Evolutionary conservation across 1,140 invertebrate species (phyloP).

Genomic region (Nixonia krombeini): DNA sequence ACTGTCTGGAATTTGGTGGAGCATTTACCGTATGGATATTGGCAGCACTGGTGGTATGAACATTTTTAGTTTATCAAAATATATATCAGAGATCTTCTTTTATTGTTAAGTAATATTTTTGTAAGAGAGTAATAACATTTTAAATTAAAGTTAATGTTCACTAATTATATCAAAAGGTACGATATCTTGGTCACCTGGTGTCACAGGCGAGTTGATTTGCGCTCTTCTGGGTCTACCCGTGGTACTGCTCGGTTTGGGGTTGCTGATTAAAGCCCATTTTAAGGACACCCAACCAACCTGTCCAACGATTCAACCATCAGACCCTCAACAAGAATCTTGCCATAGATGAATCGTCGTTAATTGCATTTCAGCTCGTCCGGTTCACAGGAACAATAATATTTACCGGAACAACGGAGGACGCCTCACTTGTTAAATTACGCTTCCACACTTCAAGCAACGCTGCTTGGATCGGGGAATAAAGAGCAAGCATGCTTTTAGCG

Average conservation of each 20-base stretch:
- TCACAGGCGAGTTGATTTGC: slow-evolving; percentile 75
- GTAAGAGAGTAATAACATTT: too few species aligned
- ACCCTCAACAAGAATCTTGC: slow-evolving; percentile 56
- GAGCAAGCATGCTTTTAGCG: neutral
- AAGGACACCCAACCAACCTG: slow-evolving; percentile 60
- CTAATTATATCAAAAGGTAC: slow-evolving; percentile 57
- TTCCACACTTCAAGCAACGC: neutral
- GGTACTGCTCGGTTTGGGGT: slow-evolving; percentile 71
- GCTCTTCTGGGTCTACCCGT: slow-evolving; percentile 74
- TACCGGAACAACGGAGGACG: neutral
- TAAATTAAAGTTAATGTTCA: too few species aligned
- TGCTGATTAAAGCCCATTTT: slow-evolving; percentile 73
- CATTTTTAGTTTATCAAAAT: too few species aligned
- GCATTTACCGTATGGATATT: slow-evolving; percentile 72
- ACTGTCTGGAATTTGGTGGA: slow-evolving; percentile 75
- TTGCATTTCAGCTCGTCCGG: slow-evolving; percentile 2
- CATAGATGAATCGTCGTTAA: slow-evolving; percentile 59
- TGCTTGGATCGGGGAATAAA: neutral
- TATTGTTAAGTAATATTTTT: too few species aligned
- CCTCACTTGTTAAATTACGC: slow-evolving; percentile 9
- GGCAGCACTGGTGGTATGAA: slow-evolving; percentile 53
- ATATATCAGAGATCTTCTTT: too few species aligned
- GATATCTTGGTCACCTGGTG: slow-evolving; percentile 72
- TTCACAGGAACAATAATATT: neutral
- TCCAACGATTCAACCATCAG: slow-evolving; percentile 47